These are phyloP conservation scores for Agrotis puta DNA, from an alignment of 2,888 invertebrate genomes.

Conservation along the genomic window DNA sequence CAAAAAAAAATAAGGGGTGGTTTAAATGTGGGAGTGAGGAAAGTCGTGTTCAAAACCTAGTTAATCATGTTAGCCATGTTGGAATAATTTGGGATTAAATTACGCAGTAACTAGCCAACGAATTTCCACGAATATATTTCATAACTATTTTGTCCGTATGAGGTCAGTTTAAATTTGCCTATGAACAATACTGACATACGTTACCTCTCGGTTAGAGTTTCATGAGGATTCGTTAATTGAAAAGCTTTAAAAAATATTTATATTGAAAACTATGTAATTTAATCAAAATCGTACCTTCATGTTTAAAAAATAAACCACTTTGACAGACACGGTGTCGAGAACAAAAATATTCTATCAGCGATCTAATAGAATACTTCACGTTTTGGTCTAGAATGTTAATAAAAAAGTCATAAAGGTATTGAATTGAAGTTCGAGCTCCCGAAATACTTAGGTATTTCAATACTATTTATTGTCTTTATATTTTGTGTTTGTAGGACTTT, in stretches of 20 bases:
- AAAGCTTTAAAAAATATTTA: background rate
- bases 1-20: no score
- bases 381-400: background rate
- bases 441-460: background rate
- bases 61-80: no score
- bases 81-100: background rate
- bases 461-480: background rate
- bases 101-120: background rate
- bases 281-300: background rate
- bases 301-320: no score
- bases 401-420: background rate
- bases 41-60: no score
- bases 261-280: background rate
- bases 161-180: background rate
- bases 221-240: background rate
- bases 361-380: no score
- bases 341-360: background rate
- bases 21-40: no score
- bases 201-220: background rate
- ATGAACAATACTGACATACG: background rate
- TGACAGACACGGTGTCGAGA: no score
- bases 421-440: background rate
- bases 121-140: slow-evolving; percentile 1
- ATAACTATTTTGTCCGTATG: background rate
- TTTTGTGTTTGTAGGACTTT: background rate